Evolutionary conservation across 1,140 invertebrate genomes (phyloP).

Genomic region (Pachyrhynchus sulphureomaculatus): DNA sequence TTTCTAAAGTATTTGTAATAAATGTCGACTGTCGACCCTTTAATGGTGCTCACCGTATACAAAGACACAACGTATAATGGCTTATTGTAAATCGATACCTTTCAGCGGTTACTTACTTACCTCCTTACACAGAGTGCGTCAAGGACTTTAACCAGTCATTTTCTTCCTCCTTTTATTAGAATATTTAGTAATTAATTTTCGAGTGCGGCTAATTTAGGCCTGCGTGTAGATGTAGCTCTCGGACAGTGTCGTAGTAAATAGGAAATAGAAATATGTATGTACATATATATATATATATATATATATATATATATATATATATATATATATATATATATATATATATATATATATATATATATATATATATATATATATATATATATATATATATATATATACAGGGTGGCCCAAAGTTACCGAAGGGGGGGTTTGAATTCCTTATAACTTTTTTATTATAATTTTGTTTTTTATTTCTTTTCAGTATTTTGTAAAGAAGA

Average conservation of each 20-base stretch:
- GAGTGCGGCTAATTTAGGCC: slow-evolving; percentile 40
- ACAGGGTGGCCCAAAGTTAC: too few species aligned
- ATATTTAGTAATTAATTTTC: slow-evolving; percentile 47
- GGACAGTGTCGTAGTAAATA: slow-evolving; percentile 17
- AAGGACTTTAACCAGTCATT: slow-evolving; percentile 45
- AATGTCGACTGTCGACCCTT: slow-evolving; percentile 17
- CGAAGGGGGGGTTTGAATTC: too few species aligned
- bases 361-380: too few species aligned
- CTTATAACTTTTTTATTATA: too few species aligned
- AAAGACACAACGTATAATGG: slow-evolving; percentile 37
- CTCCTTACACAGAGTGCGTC: slow-evolving; percentile 45
- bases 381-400: too few species aligned
- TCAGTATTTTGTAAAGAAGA: too few species aligned
- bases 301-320: too few species aligned
- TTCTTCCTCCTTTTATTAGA: slow-evolving; percentile 38
- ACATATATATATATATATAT: too few species aligned
- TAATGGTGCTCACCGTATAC: slow-evolving; percentile 15
- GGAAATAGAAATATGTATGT: too few species aligned
- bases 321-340: too few species aligned
- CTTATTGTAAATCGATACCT: slow-evolving; percentile 49
- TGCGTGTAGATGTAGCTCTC: slow-evolving; percentile 30
- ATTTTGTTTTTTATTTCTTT: too few species aligned
- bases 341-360: too few species aligned
- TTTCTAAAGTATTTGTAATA: slow-evolving; percentile 30
- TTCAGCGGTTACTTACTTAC: slow-evolving; percentile 49